Base-by-base conservation (phyloP, 1,140 invertebrate species). In the Catajapyx aquilonaris region DNA sequence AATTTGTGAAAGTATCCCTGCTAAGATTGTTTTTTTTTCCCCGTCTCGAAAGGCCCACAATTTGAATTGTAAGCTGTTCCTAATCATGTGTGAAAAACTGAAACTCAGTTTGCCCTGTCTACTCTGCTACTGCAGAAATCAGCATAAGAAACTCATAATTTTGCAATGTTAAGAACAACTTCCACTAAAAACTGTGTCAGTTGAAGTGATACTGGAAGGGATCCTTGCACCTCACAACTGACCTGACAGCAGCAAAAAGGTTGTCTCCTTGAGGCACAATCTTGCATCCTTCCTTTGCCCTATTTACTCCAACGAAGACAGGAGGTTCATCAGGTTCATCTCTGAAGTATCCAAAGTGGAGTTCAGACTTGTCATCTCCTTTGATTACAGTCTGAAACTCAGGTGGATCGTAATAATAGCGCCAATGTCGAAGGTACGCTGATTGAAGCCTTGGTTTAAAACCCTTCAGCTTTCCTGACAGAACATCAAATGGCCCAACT, bases 331-430 rank as follows among this genome's bases (percentile, higher is more conserved):
- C 59, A 2, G 81, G 78, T 42, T 69, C 67, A 61, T 94, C 87
- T 52, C 85, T 68, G 61, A 74, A 91, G 55, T 91, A 94, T 15
- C 86, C 86, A 47, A 86, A 70, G 56, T 93, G 86, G 45, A 73
- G 73, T 39, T 73, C 69, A 43, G 66, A 71, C 20, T 66, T 68
- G 30, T 68, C 60, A 48, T 73, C 67, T 33, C 71, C 70, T 51
- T 68, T 71, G 20, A 84, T 53, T 31, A 84, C 55, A 9, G 78
- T 79, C 71, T 74, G 46, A 57, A 93, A 86, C 61, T 94, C 87
- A 22, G 88, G 87, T 30, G 83, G 81, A 66, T 95, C 88, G 60
- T 81, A 88, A 55, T 72, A 93, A 60, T 81, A 91, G 48, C 88
- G 66, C 76, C 81, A 91, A 52, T 93, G 84, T 22, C 71, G 54